Percentiles rank a stretch among this genome's conserved stretches.
These are phyloP conservation scores for Perca schrenkii DNA, from an alignment of 2,113 vertebrate species.

Conservation along the genomic window DNA sequence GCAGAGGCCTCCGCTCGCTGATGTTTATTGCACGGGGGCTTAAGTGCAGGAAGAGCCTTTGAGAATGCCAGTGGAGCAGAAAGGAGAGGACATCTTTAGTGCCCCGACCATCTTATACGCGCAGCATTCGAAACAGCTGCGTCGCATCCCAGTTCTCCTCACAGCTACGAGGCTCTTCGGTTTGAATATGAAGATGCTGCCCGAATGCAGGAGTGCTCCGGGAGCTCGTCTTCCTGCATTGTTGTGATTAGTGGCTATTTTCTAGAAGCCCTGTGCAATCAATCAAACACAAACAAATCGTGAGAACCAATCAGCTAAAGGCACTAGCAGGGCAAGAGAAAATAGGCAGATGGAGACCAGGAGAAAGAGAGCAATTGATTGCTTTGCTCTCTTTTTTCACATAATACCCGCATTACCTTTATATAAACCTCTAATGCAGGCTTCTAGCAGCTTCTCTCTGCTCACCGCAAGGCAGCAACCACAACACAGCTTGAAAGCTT, in stretches of 20 bases:
- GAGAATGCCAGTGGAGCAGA: slow-evolving; percentile 72
- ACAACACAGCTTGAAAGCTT: slow-evolving; percentile 55
- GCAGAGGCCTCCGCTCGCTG: slow-evolving; percentile 52
- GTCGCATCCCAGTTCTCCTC: slow-evolving; percentile 40
- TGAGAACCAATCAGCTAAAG: slow-evolving; percentile 51
- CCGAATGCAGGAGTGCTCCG: slow-evolving; percentile 22
- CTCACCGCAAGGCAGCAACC: slow-evolving; percentile 31
- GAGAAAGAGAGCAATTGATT: slow-evolving; percentile 24
- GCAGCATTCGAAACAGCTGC: slow-evolving; percentile 72
- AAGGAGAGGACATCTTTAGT: slow-evolving; percentile 74
- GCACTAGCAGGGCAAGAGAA: background rate
- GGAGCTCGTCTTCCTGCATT: slow-evolving; percentile 34
- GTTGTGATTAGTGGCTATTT: slow-evolving; percentile 48
- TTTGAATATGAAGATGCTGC: slow-evolving; percentile 48
- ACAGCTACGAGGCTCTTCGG: slow-evolving; percentile 2
- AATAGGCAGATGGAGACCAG: slow-evolving; percentile 1
- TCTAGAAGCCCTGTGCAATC: slow-evolving; percentile 51
- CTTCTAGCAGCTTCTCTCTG: slow-evolving; percentile 7
- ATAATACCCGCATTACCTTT: slow-evolving; percentile 1
- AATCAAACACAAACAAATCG: slow-evolving; percentile 57
- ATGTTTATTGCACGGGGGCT: slow-evolving; percentile 76
- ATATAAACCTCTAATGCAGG: slow-evolving; percentile 18
- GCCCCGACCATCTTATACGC: slow-evolving; percentile 53
- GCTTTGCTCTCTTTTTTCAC: slow-evolving; percentile 4
- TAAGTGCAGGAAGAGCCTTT: slow-evolving; percentile 70